Percentiles rank a stretch among this genome's conserved stretches.
These are phyloP conservation scores for Tetranychus piercei DNA, from an alignment of 2,888 invertebrate genomes.

Conservation along the genomic window DNA sequence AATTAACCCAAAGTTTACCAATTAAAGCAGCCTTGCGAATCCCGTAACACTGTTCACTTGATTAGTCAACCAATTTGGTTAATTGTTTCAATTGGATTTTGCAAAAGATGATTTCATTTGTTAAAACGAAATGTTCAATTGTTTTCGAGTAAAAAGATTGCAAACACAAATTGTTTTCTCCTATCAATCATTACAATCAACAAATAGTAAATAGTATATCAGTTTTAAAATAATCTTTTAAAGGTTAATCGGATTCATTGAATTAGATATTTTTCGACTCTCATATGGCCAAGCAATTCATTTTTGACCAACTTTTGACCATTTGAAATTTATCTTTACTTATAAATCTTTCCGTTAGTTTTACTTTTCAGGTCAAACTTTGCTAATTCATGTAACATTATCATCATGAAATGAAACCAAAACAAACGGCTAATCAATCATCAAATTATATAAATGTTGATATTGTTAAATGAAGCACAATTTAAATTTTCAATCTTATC, in stretches of 20 bases:
- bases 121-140: background rate
- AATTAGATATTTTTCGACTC: no score
- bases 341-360: background rate
- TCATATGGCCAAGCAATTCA: no score
- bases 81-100: background rate
- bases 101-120: background rate
- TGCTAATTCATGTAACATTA: background rate
- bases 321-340: no score
- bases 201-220: background rate
- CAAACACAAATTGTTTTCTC: background rate
- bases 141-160: background rate
- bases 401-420: background rate
- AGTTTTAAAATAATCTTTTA: background rate
- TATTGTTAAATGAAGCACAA: background rate
- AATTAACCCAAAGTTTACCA: no score
- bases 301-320: no score
- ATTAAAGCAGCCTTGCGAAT: no score
- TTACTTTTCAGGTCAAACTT: background rate
- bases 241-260: background rate
- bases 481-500: background rate
- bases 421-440: background rate
- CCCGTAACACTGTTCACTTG: background rate
- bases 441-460: background rate
- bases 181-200: background rate
- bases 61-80: background rate